Evolutionary conservation across 2,797 vertebrate species (phyloP).

Genomic region (Delichon dasypus): DNA sequence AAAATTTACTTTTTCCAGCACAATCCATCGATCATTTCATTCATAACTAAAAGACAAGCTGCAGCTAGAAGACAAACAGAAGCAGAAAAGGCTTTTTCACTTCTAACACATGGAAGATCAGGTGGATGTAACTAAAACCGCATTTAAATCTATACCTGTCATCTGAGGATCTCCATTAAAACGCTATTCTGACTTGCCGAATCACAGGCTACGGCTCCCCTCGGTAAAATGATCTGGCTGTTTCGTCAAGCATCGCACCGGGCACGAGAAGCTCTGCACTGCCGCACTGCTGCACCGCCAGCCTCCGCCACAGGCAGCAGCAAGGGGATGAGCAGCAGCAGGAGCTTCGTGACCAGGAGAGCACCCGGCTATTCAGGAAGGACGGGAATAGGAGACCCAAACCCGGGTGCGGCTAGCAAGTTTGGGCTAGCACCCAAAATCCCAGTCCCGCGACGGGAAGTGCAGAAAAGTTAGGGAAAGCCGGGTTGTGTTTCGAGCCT

Average conservation of each 20-base stretch:
- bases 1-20: neutral
- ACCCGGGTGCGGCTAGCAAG: neutral
- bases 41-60: neutral
- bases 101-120: neutral
- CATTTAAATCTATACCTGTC: neutral
- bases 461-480: neutral
- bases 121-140: neutral
- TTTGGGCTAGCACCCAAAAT: neutral
- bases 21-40: neutral
- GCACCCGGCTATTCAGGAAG: neutral
- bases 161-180: neutral
- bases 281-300: neutral
- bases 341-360: neutral
- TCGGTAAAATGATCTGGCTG: neutral
- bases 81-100: neutral
- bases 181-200: neutral
- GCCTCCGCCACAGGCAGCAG: neutral
- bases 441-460: neutral
- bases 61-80: neutral
- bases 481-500: fast-evolving
- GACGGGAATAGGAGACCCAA: neutral
- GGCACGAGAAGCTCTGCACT: neutral
- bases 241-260: neutral
- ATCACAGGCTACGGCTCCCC: neutral
- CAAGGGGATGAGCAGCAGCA: neutral